Evolutionary conservation across 2,113 vertebrate genomes (phyloP).

Genomic region (Barbus barbus): DNA sequence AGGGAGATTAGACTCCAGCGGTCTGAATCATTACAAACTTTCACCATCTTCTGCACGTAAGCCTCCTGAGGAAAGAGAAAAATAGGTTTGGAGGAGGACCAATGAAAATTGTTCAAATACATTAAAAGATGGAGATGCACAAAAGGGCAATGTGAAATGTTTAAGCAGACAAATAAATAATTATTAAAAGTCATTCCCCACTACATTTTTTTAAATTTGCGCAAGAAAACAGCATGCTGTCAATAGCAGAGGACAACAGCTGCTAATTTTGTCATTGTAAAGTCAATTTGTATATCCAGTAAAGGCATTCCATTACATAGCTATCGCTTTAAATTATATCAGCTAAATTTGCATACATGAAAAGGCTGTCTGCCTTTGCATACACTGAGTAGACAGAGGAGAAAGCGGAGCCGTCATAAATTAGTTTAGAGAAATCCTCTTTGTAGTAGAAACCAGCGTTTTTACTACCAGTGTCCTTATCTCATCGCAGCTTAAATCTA

Average conservation of each 20-base stretch:
- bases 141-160: neutral
- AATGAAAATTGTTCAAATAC: neutral
- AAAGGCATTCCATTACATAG: neutral
- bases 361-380: constrained; percentile 57
- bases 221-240: neutral
- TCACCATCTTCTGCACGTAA: constrained; percentile 99
- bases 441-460: constrained; percentile 66
- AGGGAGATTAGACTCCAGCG: constrained; percentile 98
- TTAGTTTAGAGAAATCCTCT: constrained; percentile 74
- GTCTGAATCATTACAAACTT: constrained; percentile 97
- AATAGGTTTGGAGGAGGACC: neutral
- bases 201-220: neutral
- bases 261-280: neutral
- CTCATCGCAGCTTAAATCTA: constrained; percentile 21
- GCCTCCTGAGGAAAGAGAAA: constrained; percentile 80
- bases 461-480: constrained; percentile 58
- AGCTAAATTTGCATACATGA: constrained; percentile 21
- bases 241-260: neutral
- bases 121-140: neutral
- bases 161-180: neutral
- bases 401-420: constrained; percentile 65
- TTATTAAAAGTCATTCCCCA: neutral
- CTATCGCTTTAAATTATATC: constrained; percentile 6
- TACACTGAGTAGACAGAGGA: constrained; percentile 58
- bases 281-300: constrained; percentile 21